Evolutionary conservation across 2,888 invertebrate genomes (phyloP).

Genomic region (Thera britannica): DNA sequence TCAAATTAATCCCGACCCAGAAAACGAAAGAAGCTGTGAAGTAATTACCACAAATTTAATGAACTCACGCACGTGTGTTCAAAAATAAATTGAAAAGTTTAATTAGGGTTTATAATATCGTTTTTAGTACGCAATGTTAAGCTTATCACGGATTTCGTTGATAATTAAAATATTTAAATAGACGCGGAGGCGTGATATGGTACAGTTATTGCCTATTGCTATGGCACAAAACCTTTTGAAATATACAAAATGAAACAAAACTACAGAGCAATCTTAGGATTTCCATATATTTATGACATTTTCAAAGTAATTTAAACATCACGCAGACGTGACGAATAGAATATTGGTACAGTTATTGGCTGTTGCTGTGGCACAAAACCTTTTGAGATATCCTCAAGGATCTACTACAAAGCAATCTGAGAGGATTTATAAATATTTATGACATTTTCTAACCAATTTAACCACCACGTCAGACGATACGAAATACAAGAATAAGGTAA

Average conservation of each 20-base stretch:
- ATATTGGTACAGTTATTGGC: no score
- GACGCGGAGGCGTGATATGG: slow-evolving; percentile 18
- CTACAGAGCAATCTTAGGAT: no score
- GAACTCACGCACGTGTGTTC: neutral
- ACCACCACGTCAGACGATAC: neutral
- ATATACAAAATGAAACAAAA: no score
- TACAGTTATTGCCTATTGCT: slow-evolving; percentile 4
- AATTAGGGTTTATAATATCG: slow-evolving; percentile 44
- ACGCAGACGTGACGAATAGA: no score
- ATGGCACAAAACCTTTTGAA: slow-evolving; percentile 2
- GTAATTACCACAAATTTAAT: neutral
- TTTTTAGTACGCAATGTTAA: slow-evolving; percentile 49
- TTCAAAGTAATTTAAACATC: no score
- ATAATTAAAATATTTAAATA: slow-evolving; percentile 47
- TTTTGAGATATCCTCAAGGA: no score
- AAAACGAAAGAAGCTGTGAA: slow-evolving; percentile 4
- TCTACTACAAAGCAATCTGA: no score
- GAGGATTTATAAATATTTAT: no score
- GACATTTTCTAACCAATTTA: neutral
- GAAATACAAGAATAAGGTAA: neutral
- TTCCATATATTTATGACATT: no score
- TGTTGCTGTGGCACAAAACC: no score
- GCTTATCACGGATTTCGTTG: slow-evolving; percentile 44
- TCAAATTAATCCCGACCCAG: no score
- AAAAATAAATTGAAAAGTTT: slow-evolving; percentile 46